Conservation (phyloP, 1,140 invertebrate species). For the Pogonus chalceus region DNA sequence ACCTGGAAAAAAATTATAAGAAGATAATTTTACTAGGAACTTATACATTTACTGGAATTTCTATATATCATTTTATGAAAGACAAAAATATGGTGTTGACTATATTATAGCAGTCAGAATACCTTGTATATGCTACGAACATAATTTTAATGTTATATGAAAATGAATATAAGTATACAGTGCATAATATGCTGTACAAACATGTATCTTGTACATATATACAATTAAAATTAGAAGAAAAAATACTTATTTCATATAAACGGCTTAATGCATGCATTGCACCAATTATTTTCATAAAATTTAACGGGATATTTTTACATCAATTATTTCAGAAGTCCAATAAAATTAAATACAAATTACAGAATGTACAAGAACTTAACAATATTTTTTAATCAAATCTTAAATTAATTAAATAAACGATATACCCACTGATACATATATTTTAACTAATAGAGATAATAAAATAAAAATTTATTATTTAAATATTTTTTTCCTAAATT, state of each 20-base stretch:
- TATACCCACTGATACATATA: no score
- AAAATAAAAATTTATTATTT: no score
- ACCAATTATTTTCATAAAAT: slow-evolving; percentile 1
- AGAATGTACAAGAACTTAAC: slow-evolving; percentile 5
- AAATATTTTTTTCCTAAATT: no score
- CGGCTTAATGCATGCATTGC: background rate
- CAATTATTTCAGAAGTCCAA: background rate
- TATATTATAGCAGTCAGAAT: background rate
- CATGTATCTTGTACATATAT: slow-evolving; percentile 2
- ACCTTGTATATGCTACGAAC: background rate
- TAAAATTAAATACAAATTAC: background rate
- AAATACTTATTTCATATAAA: background rate
- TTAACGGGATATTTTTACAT: background rate
- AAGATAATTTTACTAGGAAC: slow-evolving; percentile 5
- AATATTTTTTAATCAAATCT: background rate
- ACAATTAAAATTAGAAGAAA: slow-evolving; percentile 4
- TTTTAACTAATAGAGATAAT: no score
- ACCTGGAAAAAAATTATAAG: slow-evolving; percentile 1
- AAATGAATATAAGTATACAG: slow-evolving; percentile 2
- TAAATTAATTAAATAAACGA: background rate
- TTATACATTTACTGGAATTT: slow-evolving; percentile 6
- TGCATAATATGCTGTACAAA: background rate
- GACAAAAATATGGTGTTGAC: background rate
- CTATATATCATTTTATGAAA: slow-evolving; percentile 1
- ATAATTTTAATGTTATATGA: background rate